Evolutionary conservation across 2,888 invertebrate species (phyloP).

Genomic region (Tenthredo distinguenda): DNA sequence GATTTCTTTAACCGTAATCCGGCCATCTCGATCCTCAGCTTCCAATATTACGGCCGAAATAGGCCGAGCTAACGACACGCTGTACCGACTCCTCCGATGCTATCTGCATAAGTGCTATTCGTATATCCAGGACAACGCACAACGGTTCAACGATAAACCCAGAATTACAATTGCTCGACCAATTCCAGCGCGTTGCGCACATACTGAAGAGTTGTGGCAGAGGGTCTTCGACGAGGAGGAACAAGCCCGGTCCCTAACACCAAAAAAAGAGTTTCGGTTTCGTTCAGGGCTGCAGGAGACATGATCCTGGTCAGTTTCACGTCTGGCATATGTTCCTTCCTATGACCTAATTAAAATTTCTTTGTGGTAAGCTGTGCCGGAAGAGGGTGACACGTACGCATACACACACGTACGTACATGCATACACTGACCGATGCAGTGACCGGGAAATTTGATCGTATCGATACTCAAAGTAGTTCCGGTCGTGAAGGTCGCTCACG

Average conservation of each 20-base stretch:
- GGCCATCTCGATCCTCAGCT: not conserved
- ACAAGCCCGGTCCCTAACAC: not conserved
- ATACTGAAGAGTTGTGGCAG: not conserved
- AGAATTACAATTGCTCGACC: not conserved
- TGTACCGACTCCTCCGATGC: not conserved
- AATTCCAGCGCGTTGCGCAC: not conserved
- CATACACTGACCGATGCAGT: not conserved
- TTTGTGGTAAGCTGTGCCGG: not conserved
- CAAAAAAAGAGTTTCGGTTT: not conserved
- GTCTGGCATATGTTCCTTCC: not conserved
- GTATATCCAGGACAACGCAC: not conserved
- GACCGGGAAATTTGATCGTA: slow-evolving; percentile 2
- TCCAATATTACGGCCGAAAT: not conserved
- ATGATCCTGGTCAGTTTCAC: not conserved
- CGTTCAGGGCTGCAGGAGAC: not conserved
- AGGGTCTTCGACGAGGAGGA: not conserved
- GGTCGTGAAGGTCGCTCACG: slow-evolving; percentile 28
- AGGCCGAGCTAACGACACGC: not conserved
- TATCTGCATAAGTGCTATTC: slow-evolving; percentile 5
- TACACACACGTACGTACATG: too few relatives aligned
- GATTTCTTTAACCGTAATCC: slow-evolving; percentile 20
- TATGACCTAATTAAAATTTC: not conserved
- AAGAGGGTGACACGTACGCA: not conserved
- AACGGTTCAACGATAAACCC: not conserved
- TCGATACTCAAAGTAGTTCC: not conserved